Base-by-base conservation (phyloP, 1,140 invertebrate species). In the Drosophila willistoni region DNA sequence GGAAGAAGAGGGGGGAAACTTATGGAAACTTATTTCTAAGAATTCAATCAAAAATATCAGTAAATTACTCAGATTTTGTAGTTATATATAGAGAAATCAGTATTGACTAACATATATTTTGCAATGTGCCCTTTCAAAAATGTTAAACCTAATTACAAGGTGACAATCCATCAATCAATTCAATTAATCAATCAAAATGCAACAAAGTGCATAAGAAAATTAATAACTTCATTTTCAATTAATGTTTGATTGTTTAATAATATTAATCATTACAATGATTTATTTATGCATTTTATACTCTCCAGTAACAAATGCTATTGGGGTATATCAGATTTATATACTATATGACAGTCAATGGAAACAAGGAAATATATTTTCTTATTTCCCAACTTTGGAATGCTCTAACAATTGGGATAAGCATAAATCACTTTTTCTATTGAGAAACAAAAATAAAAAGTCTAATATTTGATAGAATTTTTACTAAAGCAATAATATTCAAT, bases 91-190 rank as follows among this genome's bases (percentile, higher is more conserved):
- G 19, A 47, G 19, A 7, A 47, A 19, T 3, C 19, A 19, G 14
- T 47, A 47, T 47, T 47, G 7, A 47, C 44, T 19, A 3, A 19
- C 36, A 3, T 12, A 39, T 39, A 9, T 39, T 22, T 47, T 22
- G 29, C 9, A 12, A 51, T 9, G 17, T 51, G 44, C 44, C 44
- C 44, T 51, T 51, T 22, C 17, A 0, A 22, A 66, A 77, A 71
- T 77, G 74, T 62, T 73, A 77, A 66, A 56, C 68, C 47, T 63
- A 68, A 80, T 74, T 79, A 64, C 79, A 71, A 66, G 22, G 36
- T 10, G 47, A 41, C 54, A 56, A 42, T 41, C 68, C 54, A 74
- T 56, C 57, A 42, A 51, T 33, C 14, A 34, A 34, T 59, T 44
- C 63, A 73, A 29, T 41, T 64, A 76, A 69, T 77, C 73, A 76